phyloP scores from a whole-genome alignment of 2,888 invertebrate genomes.

The Archips xylosteana region DNA sequence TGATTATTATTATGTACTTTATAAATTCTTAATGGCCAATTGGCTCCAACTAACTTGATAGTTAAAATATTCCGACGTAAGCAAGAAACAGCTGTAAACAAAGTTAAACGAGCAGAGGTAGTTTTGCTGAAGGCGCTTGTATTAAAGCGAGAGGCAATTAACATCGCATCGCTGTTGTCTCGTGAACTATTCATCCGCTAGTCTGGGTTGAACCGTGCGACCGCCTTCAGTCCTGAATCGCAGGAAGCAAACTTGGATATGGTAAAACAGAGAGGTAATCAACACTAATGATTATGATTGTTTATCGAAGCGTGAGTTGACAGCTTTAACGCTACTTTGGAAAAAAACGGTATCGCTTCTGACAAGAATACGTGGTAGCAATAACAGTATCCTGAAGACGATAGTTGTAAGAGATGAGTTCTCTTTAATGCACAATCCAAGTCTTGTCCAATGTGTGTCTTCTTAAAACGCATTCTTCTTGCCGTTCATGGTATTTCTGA shows the following conservation, averaged over 20 bases:
- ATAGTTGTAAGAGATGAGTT: no score
- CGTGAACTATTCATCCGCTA: constrained; percentile 1
- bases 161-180: constrained; percentile 7
- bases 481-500: no score
- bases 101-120: not conserved
- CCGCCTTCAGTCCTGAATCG: not conserved
- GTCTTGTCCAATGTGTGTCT: no score
- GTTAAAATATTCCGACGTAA: not conserved
- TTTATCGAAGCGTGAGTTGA: no score
- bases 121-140: constrained; percentile 4
- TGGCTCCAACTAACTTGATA: not conserved
- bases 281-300: not conserved
- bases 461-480: no score
- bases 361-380: no score
- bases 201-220: not conserved
- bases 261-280: not conserved
- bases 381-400: no score
- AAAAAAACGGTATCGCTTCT: no score
- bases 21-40: not conserved
- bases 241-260: not conserved
- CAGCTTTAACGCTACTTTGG: no score
- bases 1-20: no score
- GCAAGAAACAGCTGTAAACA: constrained; percentile 1
- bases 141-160: constrained; percentile 8
- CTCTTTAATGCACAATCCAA: no score